Base-by-base conservation (phyloP, 1,140 invertebrate genomes). In the Nebria ingens region DNA sequence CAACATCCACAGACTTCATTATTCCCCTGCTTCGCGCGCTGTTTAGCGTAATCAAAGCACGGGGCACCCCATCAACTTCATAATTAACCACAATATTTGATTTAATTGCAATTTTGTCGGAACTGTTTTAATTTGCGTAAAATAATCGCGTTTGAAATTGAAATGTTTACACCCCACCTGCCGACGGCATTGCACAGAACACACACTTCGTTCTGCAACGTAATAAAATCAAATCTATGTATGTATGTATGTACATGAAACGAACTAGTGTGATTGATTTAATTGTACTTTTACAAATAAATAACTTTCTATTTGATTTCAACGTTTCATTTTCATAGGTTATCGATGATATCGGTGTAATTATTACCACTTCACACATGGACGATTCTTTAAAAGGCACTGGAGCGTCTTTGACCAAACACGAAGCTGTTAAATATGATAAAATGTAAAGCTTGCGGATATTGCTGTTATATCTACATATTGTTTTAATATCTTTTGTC, bases 401-500 rank as follows among this genome's bases (percentile, higher is more conserved):
- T 12, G 78, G 76, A 52, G 84, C 86, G 0, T 87, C 85, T 2
- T 73, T 89, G 11, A 77, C 77, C 2, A 62, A 58, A 6, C 64
- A 72, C 6, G 84, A 89, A 61, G 76, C 74, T 42, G 45, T 65
- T 13, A 84, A 80, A 67, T 88, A 86, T 62, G 72, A 79, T 52
- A 73, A 64, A 61, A 84, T 83, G 81, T 83, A 67, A 75, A 73
- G 73, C n/a, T n/a, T n/a, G n/a, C n/a, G n/a, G n/a, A n/a, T n/a
- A n/a, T n/a, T n/a, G 57, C 57, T 58, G 54, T 55, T 61, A 56
- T 59, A 59, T 38, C 21, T 54, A 23, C 20, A 29, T 52, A n/a
- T 52, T 52, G 13, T 52, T 52, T 21, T 45, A 4, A 45, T 6
- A 11, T 11, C 9, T 45, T 45, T 9, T 45, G 40, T 45, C 9